Conservation (phyloP, 1,140 invertebrate species). For the Aricia agestis region DNA sequence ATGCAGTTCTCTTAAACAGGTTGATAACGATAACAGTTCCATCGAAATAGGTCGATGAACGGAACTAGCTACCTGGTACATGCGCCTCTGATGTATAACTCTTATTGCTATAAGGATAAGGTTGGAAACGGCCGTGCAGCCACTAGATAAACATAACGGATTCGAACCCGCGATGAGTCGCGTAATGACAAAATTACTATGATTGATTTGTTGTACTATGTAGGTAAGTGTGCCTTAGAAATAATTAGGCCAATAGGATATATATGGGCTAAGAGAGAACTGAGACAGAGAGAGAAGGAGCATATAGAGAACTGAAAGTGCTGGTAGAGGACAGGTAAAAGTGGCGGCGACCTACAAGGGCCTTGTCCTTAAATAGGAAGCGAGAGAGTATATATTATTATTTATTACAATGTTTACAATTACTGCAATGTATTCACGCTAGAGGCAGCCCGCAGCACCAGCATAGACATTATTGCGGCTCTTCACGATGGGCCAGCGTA, state of each 20-base stretch:
- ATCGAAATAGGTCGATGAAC: neutral
- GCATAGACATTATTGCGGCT: too few species aligned
- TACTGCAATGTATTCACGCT: too few species aligned
- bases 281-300: too few species aligned
- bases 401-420: too few species aligned
- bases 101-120: neutral
- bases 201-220: neutral
- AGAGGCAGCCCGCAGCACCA: too few species aligned
- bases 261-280: too few species aligned
- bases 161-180: constrained; percentile 4
- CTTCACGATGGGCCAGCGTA: too few species aligned
- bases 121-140: neutral
- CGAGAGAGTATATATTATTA: too few species aligned
- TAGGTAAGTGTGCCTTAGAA: neutral
- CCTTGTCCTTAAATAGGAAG: too few species aligned
- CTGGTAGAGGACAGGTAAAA: too few species aligned
- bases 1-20: neutral
- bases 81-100: neutral
- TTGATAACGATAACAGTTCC: neutral
- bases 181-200: neutral
- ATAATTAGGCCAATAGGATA: neutral
- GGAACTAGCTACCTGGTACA: constrained; percentile 2
- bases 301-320: too few species aligned
- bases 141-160: constrained; percentile 14
- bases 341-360: too few species aligned